These are phyloP conservation scores for Amblyjoppa proteus DNA, from an alignment of 2,888 invertebrate species.

Conservation along the genomic window DNA sequence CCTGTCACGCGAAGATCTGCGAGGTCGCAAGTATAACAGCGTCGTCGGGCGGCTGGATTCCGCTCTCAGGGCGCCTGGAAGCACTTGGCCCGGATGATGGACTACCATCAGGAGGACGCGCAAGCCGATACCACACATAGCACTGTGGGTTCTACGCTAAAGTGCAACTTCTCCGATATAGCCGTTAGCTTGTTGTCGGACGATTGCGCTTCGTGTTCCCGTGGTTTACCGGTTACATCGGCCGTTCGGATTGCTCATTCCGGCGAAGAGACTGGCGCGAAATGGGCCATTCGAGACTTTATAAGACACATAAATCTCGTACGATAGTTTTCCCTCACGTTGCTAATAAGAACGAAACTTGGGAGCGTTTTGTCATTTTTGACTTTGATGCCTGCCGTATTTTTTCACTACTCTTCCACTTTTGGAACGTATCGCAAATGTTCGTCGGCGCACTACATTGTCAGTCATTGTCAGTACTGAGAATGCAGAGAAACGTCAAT, in stretches of 20 bases:
- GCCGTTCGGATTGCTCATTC: constrained; percentile 28
- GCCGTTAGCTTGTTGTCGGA: constrained; percentile 7
- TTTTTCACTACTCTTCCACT: neutral
- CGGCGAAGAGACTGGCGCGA: constrained; percentile 14
- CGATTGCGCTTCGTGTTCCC: constrained; percentile 34
- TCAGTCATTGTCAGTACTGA: too few relatives aligned
- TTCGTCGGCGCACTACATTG: neutral
- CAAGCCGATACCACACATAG: constrained; percentile 22
- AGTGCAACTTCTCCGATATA: constrained; percentile 43
- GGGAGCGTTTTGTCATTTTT: neutral
- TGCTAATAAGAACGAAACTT: neutral
- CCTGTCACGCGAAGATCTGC: constrained; percentile 53
- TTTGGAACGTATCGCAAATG: too few relatives aligned
- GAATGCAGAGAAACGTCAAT: too few relatives aligned
- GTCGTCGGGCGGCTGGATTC: constrained; percentile 12
- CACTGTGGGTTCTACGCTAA: constrained; percentile 35
- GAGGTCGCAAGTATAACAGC: constrained; percentile 18
- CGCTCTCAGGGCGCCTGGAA: constrained; percentile 45
- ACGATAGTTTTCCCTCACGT: neutral
- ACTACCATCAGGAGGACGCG: constrained; percentile 53
- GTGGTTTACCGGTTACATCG: constrained; percentile 44
- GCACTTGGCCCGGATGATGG: constrained; percentile 64
- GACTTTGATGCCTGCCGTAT: neutral
- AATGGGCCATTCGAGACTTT: neutral
- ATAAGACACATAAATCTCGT: neutral